Evolutionary conservation across 2,888 invertebrate species (phyloP).

Genomic region (Drosophila affinis): DNA sequence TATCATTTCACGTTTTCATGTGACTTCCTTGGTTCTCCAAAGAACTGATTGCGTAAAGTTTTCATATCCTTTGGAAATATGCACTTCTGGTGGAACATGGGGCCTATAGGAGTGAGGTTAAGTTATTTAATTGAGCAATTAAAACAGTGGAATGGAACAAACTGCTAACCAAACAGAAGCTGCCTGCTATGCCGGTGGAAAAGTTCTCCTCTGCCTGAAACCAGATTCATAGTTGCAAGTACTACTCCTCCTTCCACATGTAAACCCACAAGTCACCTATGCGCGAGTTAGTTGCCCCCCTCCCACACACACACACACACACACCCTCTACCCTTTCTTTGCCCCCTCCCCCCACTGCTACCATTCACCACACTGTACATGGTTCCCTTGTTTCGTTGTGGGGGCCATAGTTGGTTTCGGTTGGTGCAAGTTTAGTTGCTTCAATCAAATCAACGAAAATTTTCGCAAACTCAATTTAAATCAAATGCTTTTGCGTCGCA

Average conservation of each 20-base stretch:
- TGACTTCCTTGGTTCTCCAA: not conserved
- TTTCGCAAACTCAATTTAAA: slow-evolving; percentile 78
- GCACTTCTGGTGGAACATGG: not conserved
- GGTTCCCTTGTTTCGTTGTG: slow-evolving; percentile 22
- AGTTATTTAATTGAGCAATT: not conserved
- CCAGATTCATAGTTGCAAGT: not conserved
- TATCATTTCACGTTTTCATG: not conserved
- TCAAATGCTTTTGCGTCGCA: slow-evolving; percentile 76
- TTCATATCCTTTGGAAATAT: no score
- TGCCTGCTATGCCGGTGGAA: not conserved
- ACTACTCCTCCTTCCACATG: not conserved
- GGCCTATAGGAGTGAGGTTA: not conserved
- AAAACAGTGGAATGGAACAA: not conserved
- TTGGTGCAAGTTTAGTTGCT: slow-evolving; percentile 77
- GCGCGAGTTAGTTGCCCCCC: not conserved
- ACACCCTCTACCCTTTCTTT: not conserved
- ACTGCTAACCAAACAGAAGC: not conserved
- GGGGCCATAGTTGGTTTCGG: slow-evolving; percentile 48
- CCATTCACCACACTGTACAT: not conserved
- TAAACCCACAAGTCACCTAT: not conserved
- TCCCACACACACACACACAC: not conserved
- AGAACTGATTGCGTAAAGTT: not conserved
- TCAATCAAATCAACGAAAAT: slow-evolving; percentile 79
- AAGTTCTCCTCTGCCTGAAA: not conserved
- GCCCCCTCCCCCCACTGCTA: no score